Conservation (phyloP, 2,888 invertebrate species). For the Limnephilus rhombicus region DNA sequence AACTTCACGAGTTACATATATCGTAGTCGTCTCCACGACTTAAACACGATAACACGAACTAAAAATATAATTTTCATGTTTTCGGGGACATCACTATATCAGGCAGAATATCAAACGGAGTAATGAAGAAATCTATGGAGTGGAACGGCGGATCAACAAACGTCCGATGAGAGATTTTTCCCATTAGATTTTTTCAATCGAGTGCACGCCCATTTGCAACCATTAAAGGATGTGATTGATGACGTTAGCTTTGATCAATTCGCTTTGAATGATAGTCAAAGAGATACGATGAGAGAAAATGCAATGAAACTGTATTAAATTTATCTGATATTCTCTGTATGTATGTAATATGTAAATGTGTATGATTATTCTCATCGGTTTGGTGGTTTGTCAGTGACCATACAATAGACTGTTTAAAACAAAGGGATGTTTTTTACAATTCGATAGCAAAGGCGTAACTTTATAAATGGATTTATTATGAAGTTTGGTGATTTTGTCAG, state of each 20-base stretch:
- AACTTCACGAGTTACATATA: no score
- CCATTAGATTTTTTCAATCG: conserved; percentile 6
- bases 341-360: no score
- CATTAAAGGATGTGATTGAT: conserved; percentile 8
- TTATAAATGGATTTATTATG: no score
- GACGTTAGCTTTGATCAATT: neutral
- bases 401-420: neutral
- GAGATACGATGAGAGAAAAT: neutral
- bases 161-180: neutral
- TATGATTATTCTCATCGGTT: neutral
- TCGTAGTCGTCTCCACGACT: no score
- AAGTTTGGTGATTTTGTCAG: no score
- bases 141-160: neutral
- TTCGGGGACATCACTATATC: neutral
- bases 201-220: neutral
- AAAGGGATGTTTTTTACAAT: no score
- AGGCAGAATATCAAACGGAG: neutral
- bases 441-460: no score
- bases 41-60: no score
- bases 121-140: neutral
- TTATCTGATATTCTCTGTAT: neutral
- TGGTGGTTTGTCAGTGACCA: neutral
- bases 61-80: neutral
- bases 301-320: neutral
- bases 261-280: neutral